Base-by-base conservation (phyloP, 2,113 vertebrate species). In the Cryptomyrus ogoouensis region DNA sequence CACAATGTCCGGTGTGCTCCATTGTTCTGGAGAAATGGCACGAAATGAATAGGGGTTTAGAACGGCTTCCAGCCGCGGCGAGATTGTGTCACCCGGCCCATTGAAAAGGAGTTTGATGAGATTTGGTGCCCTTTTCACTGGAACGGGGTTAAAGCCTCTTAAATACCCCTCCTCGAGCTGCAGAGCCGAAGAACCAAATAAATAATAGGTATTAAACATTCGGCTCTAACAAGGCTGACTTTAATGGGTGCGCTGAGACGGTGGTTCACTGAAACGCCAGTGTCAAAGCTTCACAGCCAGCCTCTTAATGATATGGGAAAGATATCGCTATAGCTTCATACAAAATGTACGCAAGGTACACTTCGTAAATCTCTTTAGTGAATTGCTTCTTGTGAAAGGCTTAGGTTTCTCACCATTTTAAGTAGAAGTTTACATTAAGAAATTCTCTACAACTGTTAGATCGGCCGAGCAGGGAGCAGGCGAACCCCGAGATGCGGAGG, bases 91-190 rank as follows among this genome's bases (percentile, higher is more conserved):
- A 88, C 53, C 56, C 24, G 39, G 87, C 56, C 87, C 53, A 88
- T 66, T 88, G 52, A 62, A 62, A 88, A 42, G 17, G 87, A 88
- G 39, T 88, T 88, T 88, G 87, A 88, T 88, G 87, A 88, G 87
- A 88, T 88, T 88, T 88, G 35, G 87, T 53, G 56, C 35, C 56
- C 87, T 88, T 88, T 88, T 88, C 53, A 62, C 87, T 62, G 52
- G 87, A 66, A 88, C 56, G 10, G 56, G 87, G 56, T 53, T 88
- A 88, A 88, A 88, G 87, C 87, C 87, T 88, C 87, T 88, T 88
- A 88, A 88, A 58, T 46, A 62, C 87, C 42, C 56, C 87, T 66
- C 87, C 56, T 88, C 56, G 13, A 35, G 87, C 87, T 66, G 87
- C 19, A 0, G 56, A 88, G 39, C 27, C 3, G 21, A 44, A 88